Conservation (phyloP, 2,113 vertebrate genomes). For the Zosterops hypoxanthus region DNA sequence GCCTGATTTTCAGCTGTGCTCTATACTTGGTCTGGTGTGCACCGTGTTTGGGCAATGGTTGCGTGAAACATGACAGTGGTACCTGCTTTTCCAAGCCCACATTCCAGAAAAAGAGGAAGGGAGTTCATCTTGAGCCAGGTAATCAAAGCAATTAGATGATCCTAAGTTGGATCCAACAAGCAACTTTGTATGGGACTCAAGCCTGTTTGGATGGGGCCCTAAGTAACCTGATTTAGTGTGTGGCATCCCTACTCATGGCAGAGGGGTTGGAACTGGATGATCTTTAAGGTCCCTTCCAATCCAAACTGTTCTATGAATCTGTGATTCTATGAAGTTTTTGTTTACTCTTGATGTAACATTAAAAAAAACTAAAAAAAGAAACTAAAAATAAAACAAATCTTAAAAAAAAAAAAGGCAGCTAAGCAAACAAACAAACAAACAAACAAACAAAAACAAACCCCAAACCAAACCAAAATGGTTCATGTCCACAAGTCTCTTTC, state of each 20-base stretch:
- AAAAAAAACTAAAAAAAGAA: neutral
- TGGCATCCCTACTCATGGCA: neutral
- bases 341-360: neutral
- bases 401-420: neutral
- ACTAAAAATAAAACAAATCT: neutral
- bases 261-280: neutral
- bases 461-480: neutral
- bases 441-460: neutral
- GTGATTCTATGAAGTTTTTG: neutral
- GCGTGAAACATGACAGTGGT: neutral
- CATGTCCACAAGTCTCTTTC: neutral
- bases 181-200: neutral
- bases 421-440: neutral
- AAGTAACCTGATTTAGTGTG: neutral
- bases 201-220: neutral
- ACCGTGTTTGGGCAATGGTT: rapidly evolving
- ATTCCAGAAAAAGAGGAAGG: neutral
- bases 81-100: neutral
- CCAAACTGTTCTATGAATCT: neutral
- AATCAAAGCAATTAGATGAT: neutral
- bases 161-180: neutral
- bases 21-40: neutral
- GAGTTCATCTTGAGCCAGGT: neutral
- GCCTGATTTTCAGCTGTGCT: neutral
- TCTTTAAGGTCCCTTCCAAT: neutral